Evolutionary conservation across 1,140 invertebrate genomes (phyloP), one percentile per base, ranked within the genome.

Genomic region (Drosophila malerkotliana): DNA sequence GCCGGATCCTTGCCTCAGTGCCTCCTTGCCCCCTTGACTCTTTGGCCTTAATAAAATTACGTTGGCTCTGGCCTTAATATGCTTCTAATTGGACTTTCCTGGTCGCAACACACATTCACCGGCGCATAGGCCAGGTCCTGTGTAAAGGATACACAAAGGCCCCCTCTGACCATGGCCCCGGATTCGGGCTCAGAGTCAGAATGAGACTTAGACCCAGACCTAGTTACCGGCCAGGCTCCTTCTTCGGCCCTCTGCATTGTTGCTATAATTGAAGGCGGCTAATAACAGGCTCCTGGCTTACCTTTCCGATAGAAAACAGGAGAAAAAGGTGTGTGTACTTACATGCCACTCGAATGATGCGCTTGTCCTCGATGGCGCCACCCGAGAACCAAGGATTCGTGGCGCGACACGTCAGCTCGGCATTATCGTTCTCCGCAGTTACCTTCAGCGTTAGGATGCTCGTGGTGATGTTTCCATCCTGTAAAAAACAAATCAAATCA

Each of bases 331-430:
- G 44, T 73, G 48, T 39, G 28, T 91, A 95, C 96, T 97, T 93
- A 98, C 97, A 97, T 92, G 96, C 94, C 75, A 98, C 96, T 83
- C 95, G 94, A 63, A 98, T 93, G 63, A 94, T 94, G 87, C 95
- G 94, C 14, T 94, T 95, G 77, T 97, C 95, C 91, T 97, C 96
- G 15, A 97, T 92, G 53, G 94, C 94, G 73, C 95, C 95, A 28
- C 96, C 95, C 15, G 96, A 96, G 88, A 97, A 96, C 92, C 96
- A 95, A 2, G 96, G 96, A 93, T 98, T 98, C 91, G 97, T 96
- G n/a, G 97, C 97, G 67, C 96, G 94, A 89, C 97, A 98, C 45
- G 95, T 95, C 52, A 98, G 93, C 73, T 95, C 94, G 72, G 96
- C 96, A 21, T 96, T 96, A 81, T 97, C 96, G 92, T 98, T 96